Evolutionary conservation across 2,113 vertebrate genomes (phyloP), one percentile per base, ranked within the genome.

Genomic region (Equus przewalskii): DNA sequence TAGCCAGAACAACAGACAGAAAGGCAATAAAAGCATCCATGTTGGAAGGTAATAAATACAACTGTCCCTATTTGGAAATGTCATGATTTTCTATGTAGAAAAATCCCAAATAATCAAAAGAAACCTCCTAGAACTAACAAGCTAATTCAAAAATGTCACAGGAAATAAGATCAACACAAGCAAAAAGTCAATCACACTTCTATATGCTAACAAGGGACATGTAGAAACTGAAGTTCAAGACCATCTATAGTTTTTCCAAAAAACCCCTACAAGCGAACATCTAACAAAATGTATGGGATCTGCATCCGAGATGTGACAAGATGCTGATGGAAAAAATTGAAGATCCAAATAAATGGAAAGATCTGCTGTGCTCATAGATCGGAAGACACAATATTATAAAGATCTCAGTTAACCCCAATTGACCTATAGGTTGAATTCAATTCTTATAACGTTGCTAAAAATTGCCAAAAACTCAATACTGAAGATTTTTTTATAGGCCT

Each of bases 181-280:
- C 7, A 49, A 51, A 64, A 89, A 60, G 13, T 30, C 7, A 87
- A 46, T 24, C 28, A 56, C 4, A 88, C 82, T 88, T 73, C 11
- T 49, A 18, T 49, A 58, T 33, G 22, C 9, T 41, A 67, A 69
- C 49, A 75, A 44, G 21, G 24, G 67, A 67, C 21, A 56, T 19
- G 24, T 92, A 62, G 67, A 81, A 88, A 49, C 36, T 46, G 67
- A 80, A 85, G 73, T 73, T 96, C 51, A 44, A 81, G n/a, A 83
- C 3, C 11, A 64, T 41, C 91, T 64, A 62, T 4, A 78, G 51
- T 56, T 80, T 21, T 12, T 54, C 65, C 51, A 54, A 54, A 54
- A 54, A 21, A 91, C 36, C 41, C 56, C 49, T 2, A 49, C 33
- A 69, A 49, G 28, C 22, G 56, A 76, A 84, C n/a, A 78, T 18